Conservation (phyloP, 2,113 vertebrate genomes). For the Corythoichthys haematopterus region DNA sequence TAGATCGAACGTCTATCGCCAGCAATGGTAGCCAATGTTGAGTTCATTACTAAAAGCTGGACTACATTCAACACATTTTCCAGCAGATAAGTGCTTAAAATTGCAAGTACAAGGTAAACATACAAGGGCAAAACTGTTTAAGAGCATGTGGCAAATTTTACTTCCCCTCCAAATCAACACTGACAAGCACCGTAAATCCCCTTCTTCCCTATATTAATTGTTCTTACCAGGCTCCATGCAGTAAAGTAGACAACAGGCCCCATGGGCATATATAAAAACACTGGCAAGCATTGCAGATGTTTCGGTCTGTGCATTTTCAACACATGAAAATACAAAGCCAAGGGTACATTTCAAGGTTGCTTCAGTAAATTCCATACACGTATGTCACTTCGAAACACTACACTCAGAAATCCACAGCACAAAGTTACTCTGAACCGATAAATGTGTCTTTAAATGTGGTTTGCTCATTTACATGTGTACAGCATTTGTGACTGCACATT, state of each 20-base stretch:
- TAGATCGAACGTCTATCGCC: too few relatives aligned
- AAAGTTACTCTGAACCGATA: neutral
- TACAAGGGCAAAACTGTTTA: too few relatives aligned
- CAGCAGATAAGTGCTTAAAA: too few relatives aligned
- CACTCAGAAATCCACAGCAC: neutral
- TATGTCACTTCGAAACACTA: neutral
- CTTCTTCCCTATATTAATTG: constrained; percentile 22
- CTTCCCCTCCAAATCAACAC: neutral
- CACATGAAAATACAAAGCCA: constrained; percentile 10
- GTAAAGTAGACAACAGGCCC: constrained; percentile 25
- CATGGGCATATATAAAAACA: constrained; percentile 11
- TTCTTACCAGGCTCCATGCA: constrained; percentile 24
- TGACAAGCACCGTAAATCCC: constrained; percentile 5
- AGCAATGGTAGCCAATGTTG: too few relatives aligned
- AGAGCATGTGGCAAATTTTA: neutral
- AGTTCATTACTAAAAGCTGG: too few relatives aligned
- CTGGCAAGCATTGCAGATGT: constrained; percentile 1
- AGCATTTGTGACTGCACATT: constrained; percentile 15
- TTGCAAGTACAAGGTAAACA: too few relatives aligned
- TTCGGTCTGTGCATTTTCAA: constrained; percentile 9
- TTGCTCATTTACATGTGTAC: neutral
- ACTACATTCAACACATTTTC: too few relatives aligned
- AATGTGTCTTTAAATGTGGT: neutral
- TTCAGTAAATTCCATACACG: neutral
- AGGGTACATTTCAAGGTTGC: neutral